Evolutionary conservation across 2,888 invertebrate species (phyloP).

Genomic region (Platycnemis pennipes): DNA sequence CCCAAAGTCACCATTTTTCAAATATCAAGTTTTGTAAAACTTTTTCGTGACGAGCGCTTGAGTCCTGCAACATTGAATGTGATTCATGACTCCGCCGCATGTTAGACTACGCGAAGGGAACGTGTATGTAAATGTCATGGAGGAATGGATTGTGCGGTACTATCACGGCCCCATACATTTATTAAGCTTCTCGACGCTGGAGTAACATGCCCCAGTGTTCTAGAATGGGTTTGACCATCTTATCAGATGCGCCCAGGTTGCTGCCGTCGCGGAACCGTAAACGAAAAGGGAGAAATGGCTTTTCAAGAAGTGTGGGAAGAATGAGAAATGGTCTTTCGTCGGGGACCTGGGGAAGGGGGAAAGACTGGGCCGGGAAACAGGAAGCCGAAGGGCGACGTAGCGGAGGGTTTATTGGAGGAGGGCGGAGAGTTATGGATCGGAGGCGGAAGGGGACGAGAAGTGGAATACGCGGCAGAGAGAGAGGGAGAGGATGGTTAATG

Average conservation of each 20-base stretch:
- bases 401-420: not conserved
- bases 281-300: not conserved
- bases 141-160: not conserved
- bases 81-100: not conserved
- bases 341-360: not conserved
- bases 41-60: not conserved
- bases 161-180: not conserved
- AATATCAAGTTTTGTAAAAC: not conserved
- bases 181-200: not conserved
- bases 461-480: not conserved
- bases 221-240: not conserved
- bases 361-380: not conserved
- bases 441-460: not conserved
- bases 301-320: not conserved
- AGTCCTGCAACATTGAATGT: not conserved
- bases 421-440: not conserved
- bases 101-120: not conserved
- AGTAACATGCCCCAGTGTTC: not conserved
- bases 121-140: not conserved
- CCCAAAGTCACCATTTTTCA: not conserved
- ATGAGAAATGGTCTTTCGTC: not conserved
- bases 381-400: not conserved
- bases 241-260: slow-evolving; percentile 6
- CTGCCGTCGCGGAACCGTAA: not conserved
- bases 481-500: not conserved